Conservation (phyloP, 2,797 vertebrate species). For the Lates japonicus region DNA sequence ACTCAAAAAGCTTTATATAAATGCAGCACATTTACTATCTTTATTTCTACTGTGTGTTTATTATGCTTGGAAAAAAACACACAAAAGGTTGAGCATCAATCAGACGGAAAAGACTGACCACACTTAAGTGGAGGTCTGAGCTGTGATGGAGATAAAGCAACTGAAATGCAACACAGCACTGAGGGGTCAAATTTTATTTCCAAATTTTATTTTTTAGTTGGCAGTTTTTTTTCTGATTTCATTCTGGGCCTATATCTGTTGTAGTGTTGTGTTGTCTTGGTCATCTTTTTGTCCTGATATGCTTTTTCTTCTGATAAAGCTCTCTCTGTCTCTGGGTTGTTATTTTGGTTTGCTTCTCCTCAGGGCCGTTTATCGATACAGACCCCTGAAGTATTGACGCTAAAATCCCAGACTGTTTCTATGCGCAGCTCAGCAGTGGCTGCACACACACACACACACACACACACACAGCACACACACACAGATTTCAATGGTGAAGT, state of each 20-base stretch:
- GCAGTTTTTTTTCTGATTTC: not conserved
- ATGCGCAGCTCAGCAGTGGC: conserved; percentile 78
- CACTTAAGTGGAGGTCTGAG: not conserved
- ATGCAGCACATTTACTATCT: too few relatives aligned
- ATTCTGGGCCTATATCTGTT: conserved; percentile 1
- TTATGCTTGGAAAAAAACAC: not conserved
- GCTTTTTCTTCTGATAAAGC: conserved; percentile 50
- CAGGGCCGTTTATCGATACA: conserved; percentile 80
- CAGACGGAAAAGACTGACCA: too few relatives aligned
- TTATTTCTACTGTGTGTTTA: not conserved
- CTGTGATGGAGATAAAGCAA: not conserved
- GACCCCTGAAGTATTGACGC: conserved; percentile 77
- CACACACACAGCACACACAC: conserved; percentile 21
- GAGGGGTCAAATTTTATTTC: not conserved
- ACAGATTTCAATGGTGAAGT: conserved; percentile 47
- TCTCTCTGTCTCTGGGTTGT: conserved; percentile 68
- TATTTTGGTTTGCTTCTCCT: conserved; percentile 81
- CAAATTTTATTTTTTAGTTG: not conserved
- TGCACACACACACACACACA: conserved; percentile 30
- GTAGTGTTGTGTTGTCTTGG: conserved; percentile 43
- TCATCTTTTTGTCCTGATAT: conserved; percentile 60
- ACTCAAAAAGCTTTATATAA: too few relatives aligned
- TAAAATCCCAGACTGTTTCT: conserved; percentile 76
- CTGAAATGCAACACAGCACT: accelerated
- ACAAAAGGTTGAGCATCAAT: too few relatives aligned